These are phyloP conservation scores for Orientallactaga sibirica DNA, from an alignment of 2,797 vertebrate genomes.

Conservation along the genomic window DNA sequence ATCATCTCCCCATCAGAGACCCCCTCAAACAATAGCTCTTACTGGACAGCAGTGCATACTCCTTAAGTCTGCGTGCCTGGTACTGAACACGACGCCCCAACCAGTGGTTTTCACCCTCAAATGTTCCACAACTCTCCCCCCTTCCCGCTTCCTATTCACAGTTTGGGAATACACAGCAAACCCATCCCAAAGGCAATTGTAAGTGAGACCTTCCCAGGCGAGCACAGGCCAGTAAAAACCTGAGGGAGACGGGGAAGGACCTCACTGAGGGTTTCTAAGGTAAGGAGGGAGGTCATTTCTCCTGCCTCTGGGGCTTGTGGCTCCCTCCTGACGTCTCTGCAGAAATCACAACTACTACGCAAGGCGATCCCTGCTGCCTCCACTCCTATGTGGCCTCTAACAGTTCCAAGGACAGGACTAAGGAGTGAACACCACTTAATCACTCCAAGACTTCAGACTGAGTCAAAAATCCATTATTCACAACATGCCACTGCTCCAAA, in stretches of 20 bases:
- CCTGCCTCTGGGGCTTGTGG: background rate
- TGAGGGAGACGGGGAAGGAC: rapidly evolving
- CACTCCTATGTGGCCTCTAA: background rate
- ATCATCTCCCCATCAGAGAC: background rate
- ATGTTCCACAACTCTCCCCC: background rate
- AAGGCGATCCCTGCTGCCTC: no score
- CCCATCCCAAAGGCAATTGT: background rate
- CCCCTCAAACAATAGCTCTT: background rate
- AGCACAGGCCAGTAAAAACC: rapidly evolving
- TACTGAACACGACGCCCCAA: no score
- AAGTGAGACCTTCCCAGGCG: background rate
- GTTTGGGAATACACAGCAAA: background rate
- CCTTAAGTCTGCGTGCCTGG: background rate
- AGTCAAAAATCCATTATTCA: background rate
- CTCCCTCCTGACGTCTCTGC: background rate
- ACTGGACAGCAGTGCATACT: rapidly evolving
- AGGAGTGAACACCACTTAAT: background rate
- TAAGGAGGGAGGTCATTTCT: rapidly evolving
- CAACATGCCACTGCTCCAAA: background rate
- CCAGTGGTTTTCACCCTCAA: no score
- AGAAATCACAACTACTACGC: background rate
- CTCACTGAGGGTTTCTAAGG: rapidly evolving
- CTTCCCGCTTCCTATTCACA: background rate
- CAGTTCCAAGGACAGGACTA: background rate
- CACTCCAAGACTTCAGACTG: background rate